Conservation (phyloP, 92 coral and sea anemone genomes). For the Actinostola sp. region DNA sequence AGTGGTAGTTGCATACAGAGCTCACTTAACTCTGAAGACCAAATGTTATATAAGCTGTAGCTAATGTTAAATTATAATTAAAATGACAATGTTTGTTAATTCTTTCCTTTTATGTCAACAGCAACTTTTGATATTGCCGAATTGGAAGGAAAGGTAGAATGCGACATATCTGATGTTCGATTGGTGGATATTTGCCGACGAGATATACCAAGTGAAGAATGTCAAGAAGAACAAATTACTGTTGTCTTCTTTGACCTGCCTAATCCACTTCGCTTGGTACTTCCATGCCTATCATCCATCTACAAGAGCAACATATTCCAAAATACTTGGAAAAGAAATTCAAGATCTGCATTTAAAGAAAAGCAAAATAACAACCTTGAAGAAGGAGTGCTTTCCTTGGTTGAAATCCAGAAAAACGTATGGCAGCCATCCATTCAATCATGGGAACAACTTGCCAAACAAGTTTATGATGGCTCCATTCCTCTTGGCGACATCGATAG, state of each 20-base stretch:
- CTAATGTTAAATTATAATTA: no score
- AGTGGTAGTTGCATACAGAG: no score
- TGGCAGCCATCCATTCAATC: conserved; percentile 48
- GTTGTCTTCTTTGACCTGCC: conserved; percentile 49
- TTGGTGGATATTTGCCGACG: conserved; percentile 51
- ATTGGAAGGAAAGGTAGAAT: conserved; percentile 11
- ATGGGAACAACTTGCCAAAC: conserved; percentile 23
- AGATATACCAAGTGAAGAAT: conserved; percentile 9
- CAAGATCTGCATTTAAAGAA: conserved; percentile 42
- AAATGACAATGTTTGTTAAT: no score
- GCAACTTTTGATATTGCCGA: conserved; percentile 19
- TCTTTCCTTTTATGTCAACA: not conserved
- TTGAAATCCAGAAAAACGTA: conserved; percentile 43
- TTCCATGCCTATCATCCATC: conserved; percentile 34
- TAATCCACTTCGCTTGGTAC: conserved; percentile 4
- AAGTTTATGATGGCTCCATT: conserved; percentile 32
- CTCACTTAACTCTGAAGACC: no score
- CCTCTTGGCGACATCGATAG: conserved; percentile 45
- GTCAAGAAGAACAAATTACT: conserved; percentile 17
- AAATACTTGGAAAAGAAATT: conserved; percentile 57
- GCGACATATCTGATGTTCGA: conserved; percentile 15
- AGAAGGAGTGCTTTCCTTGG: conserved; percentile 36
- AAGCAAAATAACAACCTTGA: conserved; percentile 31
- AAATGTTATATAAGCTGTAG: no score
- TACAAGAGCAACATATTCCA: conserved; percentile 54